Conservation (phyloP, 2,888 invertebrate genomes). For the Tipula helvola region DNA sequence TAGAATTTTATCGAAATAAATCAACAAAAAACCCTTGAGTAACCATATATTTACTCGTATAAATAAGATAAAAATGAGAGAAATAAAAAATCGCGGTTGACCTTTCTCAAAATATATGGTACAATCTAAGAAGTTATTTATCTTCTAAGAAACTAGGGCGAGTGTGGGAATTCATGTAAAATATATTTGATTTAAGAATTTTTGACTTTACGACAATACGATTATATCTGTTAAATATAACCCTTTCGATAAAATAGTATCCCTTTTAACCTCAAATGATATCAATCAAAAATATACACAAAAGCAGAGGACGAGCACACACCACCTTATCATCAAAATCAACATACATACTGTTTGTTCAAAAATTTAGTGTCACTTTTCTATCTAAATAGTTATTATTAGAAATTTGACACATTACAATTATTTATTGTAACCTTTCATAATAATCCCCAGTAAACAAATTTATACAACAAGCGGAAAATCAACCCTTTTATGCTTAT, state of each 20-base stretch:
- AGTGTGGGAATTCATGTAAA: background rate
- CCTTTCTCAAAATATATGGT: constrained; percentile 6
- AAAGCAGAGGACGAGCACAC: background rate
- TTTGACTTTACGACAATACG: background rate
- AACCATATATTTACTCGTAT: background rate
- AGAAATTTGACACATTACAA: background rate
- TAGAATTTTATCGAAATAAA: constrained; percentile 10
- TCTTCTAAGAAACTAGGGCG: background rate
- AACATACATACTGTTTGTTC: background rate
- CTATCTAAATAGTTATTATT: background rate
- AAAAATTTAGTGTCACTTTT: background rate
- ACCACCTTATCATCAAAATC: background rate
- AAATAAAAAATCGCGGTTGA: constrained; percentile 8
- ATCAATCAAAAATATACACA: background rate
- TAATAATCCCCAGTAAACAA: background rate
- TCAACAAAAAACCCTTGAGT: constrained; percentile 5
- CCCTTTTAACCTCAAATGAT: background rate
- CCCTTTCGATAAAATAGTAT: background rate
- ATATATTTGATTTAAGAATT: background rate
- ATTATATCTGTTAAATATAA: background rate
- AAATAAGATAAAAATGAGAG: background rate
- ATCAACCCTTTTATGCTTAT: background rate
- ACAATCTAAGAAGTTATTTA: background rate
- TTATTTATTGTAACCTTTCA: background rate
- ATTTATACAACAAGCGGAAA: background rate